Base-by-base conservation (phyloP, 2,797 vertebrate genomes). In the Crenuchus spilurus region DNA sequence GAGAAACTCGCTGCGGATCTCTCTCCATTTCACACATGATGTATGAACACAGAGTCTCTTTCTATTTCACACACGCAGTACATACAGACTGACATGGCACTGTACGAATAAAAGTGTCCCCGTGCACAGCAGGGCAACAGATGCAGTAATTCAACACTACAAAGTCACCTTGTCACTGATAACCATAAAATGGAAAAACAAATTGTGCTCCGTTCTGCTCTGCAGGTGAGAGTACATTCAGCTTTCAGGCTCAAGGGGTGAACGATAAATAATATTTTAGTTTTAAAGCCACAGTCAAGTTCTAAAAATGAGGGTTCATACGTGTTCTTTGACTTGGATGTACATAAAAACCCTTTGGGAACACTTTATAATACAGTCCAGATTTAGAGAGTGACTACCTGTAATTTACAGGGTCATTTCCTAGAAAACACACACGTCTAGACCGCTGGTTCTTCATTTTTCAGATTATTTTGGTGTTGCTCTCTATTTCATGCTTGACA, bases 141-240 rank as follows among this genome's bases (percentile, higher is more conserved):
- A 58, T 30, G 49, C 51, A 67, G 55, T 67, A 37, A 74, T 74
- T 58, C 42, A 67, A 11, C 26, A 16, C 39, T 44, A 16, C 46
- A 72, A 72, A 63, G 70, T 72, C 70, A 72, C 58, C 58, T 26
- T 78, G 30, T 64, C 41, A 58, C 31, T 26, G 49, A 57, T 33
- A 57, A 11, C 41, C 61, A 57, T 74, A 39, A 70, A 78, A 64
- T 57, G 57, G 42, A 28, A 64, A 63, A 70, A 42, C 51, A 64
- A 74, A 78, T 42, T 54, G 55, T 52, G 31, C 9, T 69, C 20
- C 46, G 37, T 44, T 62, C 22, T 41, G 46, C 54, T 54, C 46
- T 52, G 65, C 49, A 75, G 65, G 66, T 48, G 64, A 69, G 14
- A 69, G 37, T 22, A 18, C 13, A 26, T 24, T 61, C 54, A 18